Evolutionary conservation across 2,113 vertebrate genomes (phyloP), one percentile per base, ranked within the genome.

Genomic region (Phaethornis superciliosus): DNA sequence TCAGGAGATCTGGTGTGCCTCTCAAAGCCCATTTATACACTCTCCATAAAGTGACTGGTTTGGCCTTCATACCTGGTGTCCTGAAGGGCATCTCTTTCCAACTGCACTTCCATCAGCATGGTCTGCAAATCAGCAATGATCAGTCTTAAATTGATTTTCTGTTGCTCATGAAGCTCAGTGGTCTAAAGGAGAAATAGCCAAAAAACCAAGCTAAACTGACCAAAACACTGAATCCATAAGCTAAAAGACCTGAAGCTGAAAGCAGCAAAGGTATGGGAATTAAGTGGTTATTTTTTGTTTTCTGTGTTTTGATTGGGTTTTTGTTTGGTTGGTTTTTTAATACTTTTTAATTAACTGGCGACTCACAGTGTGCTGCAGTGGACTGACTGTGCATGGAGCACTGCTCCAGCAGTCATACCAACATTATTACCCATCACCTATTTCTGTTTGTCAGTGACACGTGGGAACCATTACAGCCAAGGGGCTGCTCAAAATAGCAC

Each of bases 41-140:
- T 8, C 20, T 33, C 16, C 7, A 17, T 1, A 30, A 62, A 3
- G 56, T 15, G 55, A 4, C 3, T 51, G 6, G 17, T 51, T 52
- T 20, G 8, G 28, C 17, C 17, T 78, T 80, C 54, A n/a, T 79
- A 99, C 98, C 98, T 98, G 59, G 97, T 94, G 51, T 98, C 97
- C 70, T 93, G 94, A 88, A 98, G 76, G 1, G 22, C 79, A 11
- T 98, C 97, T 93, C 96, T 98, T 94, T 98, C 98, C 85, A 96
- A 84, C 27, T 98, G 97, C 64, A 96, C 92, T 86, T 98, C 96
- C 72, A 98, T 95, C 81, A 98, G 92, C 86, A 98, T 97, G 54
- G 94, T 96, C 85, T 98, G 96, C 60, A 98, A 87, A 54, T 98
- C 96, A 44, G 96, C 72, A 55, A 98, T 88, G 37, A 98, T 95